Evolutionary conservation across 2,113 vertebrate species (phyloP).

Genomic region (pig (Sus scrofa)): DNA sequence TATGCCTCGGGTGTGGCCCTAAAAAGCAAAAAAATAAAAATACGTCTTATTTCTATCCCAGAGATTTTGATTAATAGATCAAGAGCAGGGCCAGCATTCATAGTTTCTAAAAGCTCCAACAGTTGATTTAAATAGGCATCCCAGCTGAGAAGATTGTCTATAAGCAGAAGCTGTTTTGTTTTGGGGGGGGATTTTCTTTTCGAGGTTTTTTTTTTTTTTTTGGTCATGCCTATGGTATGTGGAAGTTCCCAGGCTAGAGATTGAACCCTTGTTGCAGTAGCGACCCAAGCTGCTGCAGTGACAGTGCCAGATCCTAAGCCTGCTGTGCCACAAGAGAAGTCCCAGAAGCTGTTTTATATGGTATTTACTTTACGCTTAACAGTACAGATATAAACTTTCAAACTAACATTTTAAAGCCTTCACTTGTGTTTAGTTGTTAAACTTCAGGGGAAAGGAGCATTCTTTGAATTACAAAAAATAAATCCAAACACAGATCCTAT

Average conservation of each 20-base stretch:
- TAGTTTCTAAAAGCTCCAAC: neutral
- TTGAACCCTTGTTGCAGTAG: too few species aligned
- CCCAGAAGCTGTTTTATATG: neutral
- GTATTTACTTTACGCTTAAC: neutral
- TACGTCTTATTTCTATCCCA: neutral
- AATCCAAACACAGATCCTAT: neutral
- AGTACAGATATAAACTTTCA: neutral
- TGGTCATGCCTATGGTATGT: too few species aligned
- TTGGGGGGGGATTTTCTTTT: too few species aligned
- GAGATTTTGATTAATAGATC: neutral
- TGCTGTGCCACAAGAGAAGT: too few species aligned
- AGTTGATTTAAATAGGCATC: neutral
- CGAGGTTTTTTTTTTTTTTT: too few species aligned
- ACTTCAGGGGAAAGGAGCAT: neutral
- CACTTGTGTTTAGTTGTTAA: conserved; percentile 31
- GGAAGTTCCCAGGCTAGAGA: too few species aligned
- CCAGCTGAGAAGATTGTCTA: neutral
- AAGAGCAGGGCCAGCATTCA: neutral
- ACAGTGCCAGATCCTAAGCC: too few species aligned
- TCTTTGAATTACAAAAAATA: conserved; percentile 38
- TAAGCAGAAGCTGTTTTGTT: conserved; percentile 12
- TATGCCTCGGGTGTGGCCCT: too few species aligned
- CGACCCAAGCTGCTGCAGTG: too few species aligned
- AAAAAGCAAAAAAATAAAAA: neutral
- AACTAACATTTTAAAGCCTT: conserved; percentile 30